Conservation (phyloP, 1,140 invertebrate genomes). For the Lethocerus indicus region DNA sequence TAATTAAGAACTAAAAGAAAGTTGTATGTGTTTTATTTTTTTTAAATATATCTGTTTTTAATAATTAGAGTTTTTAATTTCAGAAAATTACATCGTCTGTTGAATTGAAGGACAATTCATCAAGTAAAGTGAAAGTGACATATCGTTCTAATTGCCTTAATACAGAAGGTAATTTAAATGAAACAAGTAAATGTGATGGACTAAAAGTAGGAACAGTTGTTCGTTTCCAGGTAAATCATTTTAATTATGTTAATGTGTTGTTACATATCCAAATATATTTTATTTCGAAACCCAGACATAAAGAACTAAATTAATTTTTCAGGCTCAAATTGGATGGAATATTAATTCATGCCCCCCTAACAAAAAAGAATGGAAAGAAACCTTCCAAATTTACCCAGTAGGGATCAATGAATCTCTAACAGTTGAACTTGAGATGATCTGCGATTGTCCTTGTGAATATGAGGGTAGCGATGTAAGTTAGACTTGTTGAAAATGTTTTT, state of each 20-base stretch:
- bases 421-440: slow-evolving; percentile 75
- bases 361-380: slow-evolving; percentile 57
- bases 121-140: slow-evolving; percentile 63
- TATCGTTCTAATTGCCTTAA: slow-evolving; percentile 79
- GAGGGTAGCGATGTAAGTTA: slow-evolving; percentile 30
- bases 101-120: slow-evolving; percentile 81
- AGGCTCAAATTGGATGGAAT: slow-evolving; percentile 50
- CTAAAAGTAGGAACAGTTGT: slow-evolving; percentile 30
- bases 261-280: no score
- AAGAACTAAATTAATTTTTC: slow-evolving; percentile 21
- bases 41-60: neutral
- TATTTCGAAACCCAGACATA: no score
- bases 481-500: neutral
- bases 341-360: slow-evolving; percentile 55
- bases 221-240: slow-evolving; percentile 8
- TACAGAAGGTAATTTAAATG: slow-evolving; percentile 29
- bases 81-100: slow-evolving; percentile 85
- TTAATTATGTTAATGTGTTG: neutral
- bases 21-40: neutral
- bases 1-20: neutral
- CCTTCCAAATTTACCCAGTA: slow-evolving; percentile 79
- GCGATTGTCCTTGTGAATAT: slow-evolving; percentile 75
- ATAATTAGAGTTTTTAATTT: slow-evolving; percentile 16
- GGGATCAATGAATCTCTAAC: slow-evolving; percentile 75
- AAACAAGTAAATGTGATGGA: slow-evolving; percentile 73